These are phyloP conservation scores for Acanthochromis polyacanthus DNA, from an alignment of 2,113 vertebrate genomes.

Conservation along the genomic window DNA sequence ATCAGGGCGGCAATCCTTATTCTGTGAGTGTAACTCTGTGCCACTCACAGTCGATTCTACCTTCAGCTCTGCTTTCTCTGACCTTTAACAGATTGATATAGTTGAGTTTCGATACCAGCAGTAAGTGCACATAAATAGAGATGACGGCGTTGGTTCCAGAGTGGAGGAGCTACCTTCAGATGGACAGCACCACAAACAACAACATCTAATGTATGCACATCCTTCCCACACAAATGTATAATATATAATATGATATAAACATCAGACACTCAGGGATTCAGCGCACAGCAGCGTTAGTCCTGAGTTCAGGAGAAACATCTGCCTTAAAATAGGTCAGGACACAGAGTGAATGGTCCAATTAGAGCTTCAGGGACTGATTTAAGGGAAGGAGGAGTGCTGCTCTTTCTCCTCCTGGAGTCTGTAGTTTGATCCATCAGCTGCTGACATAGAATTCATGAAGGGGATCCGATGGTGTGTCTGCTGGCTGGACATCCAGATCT, in stretches of 20 bases:
- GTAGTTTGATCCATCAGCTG: constrained; percentile 14
- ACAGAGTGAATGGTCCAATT: constrained; percentile 24
- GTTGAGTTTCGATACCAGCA: constrained; percentile 4
- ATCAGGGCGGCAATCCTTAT: constrained; percentile 35
- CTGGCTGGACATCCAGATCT: not conserved
- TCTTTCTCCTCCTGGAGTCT: not conserved
- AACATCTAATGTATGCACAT: not conserved
- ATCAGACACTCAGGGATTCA: constrained; percentile 3
- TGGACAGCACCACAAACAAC: not conserved
- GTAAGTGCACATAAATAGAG: constrained; percentile 26
- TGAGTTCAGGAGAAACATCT: constrained; percentile 26
- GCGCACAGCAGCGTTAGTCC: not conserved
- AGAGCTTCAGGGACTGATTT: constrained; percentile 9
- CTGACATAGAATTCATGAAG: constrained; percentile 12
- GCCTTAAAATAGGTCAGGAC: constrained; percentile 35
- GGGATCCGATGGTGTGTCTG: constrained; percentile 17
- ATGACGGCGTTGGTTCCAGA: constrained; percentile 12
- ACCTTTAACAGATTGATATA: constrained; percentile 61
- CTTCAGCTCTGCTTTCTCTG: constrained; percentile 38
- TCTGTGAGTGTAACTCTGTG: constrained; percentile 30
- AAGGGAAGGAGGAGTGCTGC: not conserved
- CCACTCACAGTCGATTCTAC: constrained; percentile 24
- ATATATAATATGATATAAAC: constrained; percentile 15
- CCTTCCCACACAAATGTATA: not conserved
- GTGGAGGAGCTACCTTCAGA: not conserved